Conservation (phyloP, 2,113 vertebrate species). For the Clarias magur region DNA sequence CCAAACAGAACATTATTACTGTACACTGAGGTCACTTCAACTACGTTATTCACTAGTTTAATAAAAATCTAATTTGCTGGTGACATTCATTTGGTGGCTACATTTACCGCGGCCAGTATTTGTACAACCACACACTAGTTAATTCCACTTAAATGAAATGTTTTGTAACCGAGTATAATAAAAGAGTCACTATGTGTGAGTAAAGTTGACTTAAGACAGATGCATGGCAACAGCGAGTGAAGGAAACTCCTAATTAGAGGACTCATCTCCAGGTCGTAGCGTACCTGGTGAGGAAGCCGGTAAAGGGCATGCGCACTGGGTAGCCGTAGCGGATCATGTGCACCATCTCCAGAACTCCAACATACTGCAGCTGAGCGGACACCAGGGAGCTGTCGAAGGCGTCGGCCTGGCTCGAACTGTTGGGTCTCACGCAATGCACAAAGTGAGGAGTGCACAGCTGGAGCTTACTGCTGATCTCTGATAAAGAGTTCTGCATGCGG, state of each 20-base stretch:
- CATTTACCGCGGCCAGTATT: not conserved
- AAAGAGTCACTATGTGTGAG: not conserved
- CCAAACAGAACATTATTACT: not conserved
- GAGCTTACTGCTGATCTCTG: slow-evolving; percentile 83
- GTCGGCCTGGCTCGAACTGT: slow-evolving; percentile 76
- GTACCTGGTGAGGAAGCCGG: slow-evolving; percentile 87
- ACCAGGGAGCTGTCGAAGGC: slow-evolving; percentile 87
- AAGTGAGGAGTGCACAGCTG: slow-evolving; percentile 82
- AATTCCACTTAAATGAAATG: not conserved
- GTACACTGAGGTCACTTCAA: not conserved
- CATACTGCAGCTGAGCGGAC: slow-evolving; percentile 88
- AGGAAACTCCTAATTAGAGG: not conserved
- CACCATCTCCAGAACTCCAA: slow-evolving; percentile 91
- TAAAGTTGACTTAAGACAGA: not conserved
- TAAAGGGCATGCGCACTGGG: slow-evolving; percentile 84
- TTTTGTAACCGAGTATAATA: not conserved
- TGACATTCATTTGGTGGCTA: not conserved
- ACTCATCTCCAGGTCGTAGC: not conserved
- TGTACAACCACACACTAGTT: not conserved
- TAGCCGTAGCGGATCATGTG: slow-evolving; percentile 88
- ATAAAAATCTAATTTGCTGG: not conserved
- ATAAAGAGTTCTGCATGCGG: slow-evolving; percentile 79
- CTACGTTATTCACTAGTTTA: not conserved
- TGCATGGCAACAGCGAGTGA: not conserved
- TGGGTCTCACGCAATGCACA: slow-evolving; percentile 89